Base-by-base conservation (phyloP, 1,140 invertebrate species). In the Drosophila pseudoobscura region DNA sequence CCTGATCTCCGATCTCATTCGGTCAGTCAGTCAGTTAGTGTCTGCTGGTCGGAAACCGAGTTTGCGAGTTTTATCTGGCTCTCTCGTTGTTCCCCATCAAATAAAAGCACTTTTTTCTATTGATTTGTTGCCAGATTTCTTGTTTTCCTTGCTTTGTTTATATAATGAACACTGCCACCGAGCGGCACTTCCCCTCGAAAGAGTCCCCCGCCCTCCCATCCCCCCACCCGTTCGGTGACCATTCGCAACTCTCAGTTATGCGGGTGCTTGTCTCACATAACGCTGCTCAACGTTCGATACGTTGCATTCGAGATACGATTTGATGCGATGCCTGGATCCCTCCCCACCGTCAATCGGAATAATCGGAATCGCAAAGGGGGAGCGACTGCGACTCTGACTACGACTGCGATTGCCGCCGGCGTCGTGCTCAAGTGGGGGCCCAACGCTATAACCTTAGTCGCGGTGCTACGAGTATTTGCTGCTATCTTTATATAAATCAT, bases 41-140 rank as follows among this genome's bases (percentile, higher is more conserved):
- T 39, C 56, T 46, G 26, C 44, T 62, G 61, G 65, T 68, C 62
- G 65, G 62, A 69, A 68, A 51, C 62, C 60, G 4, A 26, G 20
- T 43, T 51, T 50, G 64, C 61, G 66, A 20, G 9, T 39, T 39
- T 39, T 39, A 39, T 39, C 35, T 39, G 8, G 9, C 35, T 39
- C 35, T 13, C 11, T 39, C 35, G 35, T 39, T 39, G 35, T 39
- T 39, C 35, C 35, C 35, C 35, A 73, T 64, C 50, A 73, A 73
- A 64, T 63, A 73, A 73, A 74, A 74, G 43, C 70, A 74, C 65
- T 69, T 64, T 74, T 85, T 80, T 76, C 78, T 82, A 85, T 87
- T 87, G 82, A 85, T 85, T 85, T 85, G 82, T 82, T 22, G 82
- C 83, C 74, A 85, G 82, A 87, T 85, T 85, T 85, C 82, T 85